phyloP scores from a whole-genome alignment of 2,113 vertebrate genomes.

The Tragelaphus imberbis region DNA sequence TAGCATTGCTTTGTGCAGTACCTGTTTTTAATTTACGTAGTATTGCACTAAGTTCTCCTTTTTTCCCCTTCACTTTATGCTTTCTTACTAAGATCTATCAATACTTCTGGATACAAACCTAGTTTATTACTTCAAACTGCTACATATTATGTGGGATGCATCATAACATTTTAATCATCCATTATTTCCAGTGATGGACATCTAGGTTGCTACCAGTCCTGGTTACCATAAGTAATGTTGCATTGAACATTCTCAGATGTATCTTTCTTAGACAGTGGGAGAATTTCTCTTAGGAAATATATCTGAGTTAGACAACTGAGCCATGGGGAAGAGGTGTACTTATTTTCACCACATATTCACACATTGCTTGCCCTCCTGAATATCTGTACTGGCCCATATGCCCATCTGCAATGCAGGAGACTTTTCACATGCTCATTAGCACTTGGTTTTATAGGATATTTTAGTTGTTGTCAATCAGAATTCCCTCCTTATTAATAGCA shows the following conservation, averaged over 20 bases:
- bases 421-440: not conserved
- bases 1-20: not conserved
- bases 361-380: not conserved
- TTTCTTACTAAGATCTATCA: not conserved
- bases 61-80: not conserved
- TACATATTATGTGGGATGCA: not conserved
- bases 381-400: not conserved
- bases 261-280: not conserved
- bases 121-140: not conserved
- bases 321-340: not conserved
- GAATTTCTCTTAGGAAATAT: not conserved
- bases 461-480: not conserved
- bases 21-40: not conserved
- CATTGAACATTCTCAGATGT: not conserved
- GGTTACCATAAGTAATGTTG: too few relatives aligned
- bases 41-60: not conserved
- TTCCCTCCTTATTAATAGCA: not conserved
- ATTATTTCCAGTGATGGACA: not conserved
- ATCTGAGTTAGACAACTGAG: not conserved
- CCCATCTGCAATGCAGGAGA: not conserved
- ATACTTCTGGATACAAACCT: not conserved
- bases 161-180: not conserved
- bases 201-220: not conserved
- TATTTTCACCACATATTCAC: not conserved
- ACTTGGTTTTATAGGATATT: not conserved